Percentiles rank a stretch among this genome's conserved stretches.
Conservation (phyloP, 2,113 vertebrate genomes). For the Thymallus thymallus region DNA sequence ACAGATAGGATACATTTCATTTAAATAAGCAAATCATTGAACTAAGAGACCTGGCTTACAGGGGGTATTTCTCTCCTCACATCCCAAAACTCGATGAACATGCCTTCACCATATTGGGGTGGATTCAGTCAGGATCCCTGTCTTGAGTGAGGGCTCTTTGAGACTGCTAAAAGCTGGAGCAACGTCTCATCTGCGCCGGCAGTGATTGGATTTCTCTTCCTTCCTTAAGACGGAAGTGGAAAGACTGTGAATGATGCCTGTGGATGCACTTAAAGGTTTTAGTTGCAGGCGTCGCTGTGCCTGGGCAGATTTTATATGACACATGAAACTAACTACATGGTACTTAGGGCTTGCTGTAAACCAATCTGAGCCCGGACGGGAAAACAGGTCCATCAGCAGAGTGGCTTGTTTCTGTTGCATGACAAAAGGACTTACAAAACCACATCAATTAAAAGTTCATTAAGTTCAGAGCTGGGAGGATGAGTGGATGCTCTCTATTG, state of each 20-base stretch:
- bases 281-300: constrained; percentile 82
- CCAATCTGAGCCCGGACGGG: constrained; percentile 74
- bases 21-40: constrained; percentile 69
- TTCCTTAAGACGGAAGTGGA: constrained; percentile 82
- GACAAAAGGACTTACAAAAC: constrained; percentile 75
- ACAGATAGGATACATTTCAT: constrained; percentile 68
- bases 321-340: constrained; percentile 83
- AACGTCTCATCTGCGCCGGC: constrained; percentile 58
- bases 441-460: constrained; percentile 80
- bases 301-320: constrained; percentile 83
- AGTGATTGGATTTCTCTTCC: constrained; percentile 80
- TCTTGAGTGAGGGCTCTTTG: constrained; percentile 47
- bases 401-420: constrained; percentile 75
- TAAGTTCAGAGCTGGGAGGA: constrained; percentile 67
- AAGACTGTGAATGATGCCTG: constrained; percentile 77
- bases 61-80: constrained; percentile 44
- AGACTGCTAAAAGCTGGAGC: constrained; percentile 68
- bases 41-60: constrained; percentile 57
- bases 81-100: constrained; percentile 20
- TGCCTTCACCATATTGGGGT: constrained; percentile 42
- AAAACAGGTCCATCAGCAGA: constrained; percentile 74
- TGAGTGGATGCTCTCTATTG: constrained; percentile 71
- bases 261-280: constrained; percentile 86
- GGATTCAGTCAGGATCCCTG: constrained; percentile 43
- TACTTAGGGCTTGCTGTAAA: constrained; percentile 79